Percentiles rank a stretch among this genome's conserved stretches.
Evolutionary conservation across 35 echinoderm and acorn worm genomes (phyloP).

Genomic region (Chiridota heheva): DNA sequence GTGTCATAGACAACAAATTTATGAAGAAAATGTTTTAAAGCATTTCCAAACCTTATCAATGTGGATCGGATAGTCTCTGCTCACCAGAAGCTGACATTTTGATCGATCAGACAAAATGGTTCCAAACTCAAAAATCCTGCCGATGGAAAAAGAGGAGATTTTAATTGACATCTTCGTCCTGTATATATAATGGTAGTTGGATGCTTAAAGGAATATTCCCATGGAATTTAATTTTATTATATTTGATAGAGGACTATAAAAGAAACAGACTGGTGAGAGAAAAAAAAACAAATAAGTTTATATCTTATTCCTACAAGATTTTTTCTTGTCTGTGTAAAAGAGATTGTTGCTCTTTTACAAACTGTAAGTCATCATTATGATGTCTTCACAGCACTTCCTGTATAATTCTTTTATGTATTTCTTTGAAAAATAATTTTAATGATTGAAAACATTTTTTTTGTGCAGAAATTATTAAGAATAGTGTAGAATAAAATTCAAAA

Average conservation of each 20-base stretch:
- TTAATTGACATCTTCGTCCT: background rate
- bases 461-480: no score
- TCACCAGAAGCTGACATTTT: conserved; percentile 60
- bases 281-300: background rate
- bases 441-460: no score
- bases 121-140: conserved; percentile 90
- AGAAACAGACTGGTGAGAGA: background rate
- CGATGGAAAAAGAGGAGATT: conserved; percentile 38
- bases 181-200: background rate
- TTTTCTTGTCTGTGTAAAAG: no score
- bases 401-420: no score
- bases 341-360: no score
- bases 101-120: conserved; percentile 75
- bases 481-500: no score
- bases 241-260: background rate
- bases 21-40: no score
- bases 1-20: no score
- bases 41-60: conserved; percentile 84
- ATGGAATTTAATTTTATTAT: background rate
- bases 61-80: conserved; percentile 75
- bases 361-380: no score
- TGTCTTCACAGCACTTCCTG: no score
- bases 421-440: no score
- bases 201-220: background rate
- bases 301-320: background rate